Evolutionary conservation across 64 coral and sea anemone genomes (phyloP).

Genomic region (Porites australiensis): DNA sequence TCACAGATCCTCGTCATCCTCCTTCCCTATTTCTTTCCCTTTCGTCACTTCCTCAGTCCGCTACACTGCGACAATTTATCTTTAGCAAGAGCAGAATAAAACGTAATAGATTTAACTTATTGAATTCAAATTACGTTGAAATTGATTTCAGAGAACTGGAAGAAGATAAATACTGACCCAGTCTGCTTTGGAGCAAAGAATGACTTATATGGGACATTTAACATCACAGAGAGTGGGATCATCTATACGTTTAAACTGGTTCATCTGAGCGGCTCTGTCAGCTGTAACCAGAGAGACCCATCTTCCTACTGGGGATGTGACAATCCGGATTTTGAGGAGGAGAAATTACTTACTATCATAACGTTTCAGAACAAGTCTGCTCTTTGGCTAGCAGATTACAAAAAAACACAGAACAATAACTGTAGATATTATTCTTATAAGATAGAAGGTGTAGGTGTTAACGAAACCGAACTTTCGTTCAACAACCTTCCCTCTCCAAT

Average conservation of each 20-base stretch:
- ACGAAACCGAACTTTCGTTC: not conserved
- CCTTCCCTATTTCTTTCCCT: too few relatives aligned
- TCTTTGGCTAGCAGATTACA: not conserved
- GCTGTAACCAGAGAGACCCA: too few relatives aligned
- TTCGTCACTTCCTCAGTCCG: too few relatives aligned
- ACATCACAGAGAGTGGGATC: not conserved
- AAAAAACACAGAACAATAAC: too few relatives aligned
- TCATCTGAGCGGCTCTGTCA: not conserved
- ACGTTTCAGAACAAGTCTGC: not conserved
- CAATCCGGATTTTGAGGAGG: not conserved
- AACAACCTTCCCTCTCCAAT: not conserved
- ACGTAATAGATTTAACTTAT: too few relatives aligned
- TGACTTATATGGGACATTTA: not conserved
- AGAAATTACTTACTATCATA: not conserved
- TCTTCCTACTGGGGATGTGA: not conserved
- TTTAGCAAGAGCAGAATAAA: too few relatives aligned
- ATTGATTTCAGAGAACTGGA: slow-evolving; percentile 17
- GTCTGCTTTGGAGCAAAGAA: slow-evolving; percentile 13
- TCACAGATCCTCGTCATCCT: too few relatives aligned
- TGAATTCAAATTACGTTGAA: too few relatives aligned
- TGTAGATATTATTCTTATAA: not conserved
- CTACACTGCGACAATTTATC: too few relatives aligned
- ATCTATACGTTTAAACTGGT: slow-evolving; percentile 41
- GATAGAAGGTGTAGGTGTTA: not conserved
- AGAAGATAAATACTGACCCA: slow-evolving; percentile 1